phyloP scores from a whole-genome alignment of 2,888 invertebrate genomes.

The Amphipyra tragopoginis region DNA sequence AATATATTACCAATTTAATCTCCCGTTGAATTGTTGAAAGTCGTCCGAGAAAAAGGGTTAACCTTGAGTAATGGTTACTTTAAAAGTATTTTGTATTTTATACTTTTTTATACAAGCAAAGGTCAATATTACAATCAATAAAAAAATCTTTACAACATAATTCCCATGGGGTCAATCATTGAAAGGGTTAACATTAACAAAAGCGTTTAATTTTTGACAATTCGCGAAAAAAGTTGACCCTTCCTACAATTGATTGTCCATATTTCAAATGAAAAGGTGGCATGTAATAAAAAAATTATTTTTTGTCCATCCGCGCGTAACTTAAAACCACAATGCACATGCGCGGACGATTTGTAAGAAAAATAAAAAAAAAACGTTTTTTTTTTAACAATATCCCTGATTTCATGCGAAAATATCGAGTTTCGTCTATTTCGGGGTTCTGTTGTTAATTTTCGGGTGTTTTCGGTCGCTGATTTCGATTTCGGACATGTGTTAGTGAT shows the following conservation, averaged over 20 bases:
- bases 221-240: conserved; percentile 78
- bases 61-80: not conserved
- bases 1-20: no score
- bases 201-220: conserved; percentile 68
- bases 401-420: conserved; percentile 86
- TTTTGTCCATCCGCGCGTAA: conserved; percentile 74
- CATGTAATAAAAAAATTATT: conserved; percentile 75
- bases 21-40: no score
- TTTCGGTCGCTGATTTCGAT: conserved; percentile 76
- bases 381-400: conserved; percentile 81
- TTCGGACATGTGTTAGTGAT: conserved; percentile 83
- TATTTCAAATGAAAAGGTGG: conserved; percentile 74
- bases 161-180: conserved; percentile 63
- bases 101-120: conserved; percentile 27
- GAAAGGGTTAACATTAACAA: conserved; percentile 77
- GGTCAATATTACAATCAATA: conserved; percentile 54
- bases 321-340: conserved; percentile 82
- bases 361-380: conserved; percentile 73
- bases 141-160: conserved; percentile 25
- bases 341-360: conserved; percentile 81
- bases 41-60: not conserved
- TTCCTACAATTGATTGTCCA: conserved; percentile 80
- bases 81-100: not conserved
- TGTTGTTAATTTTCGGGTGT: conserved; percentile 63
- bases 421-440: conserved; percentile 71